Conservation (phyloP, 2,113 vertebrate species). For the Euleptes europaea region DNA sequence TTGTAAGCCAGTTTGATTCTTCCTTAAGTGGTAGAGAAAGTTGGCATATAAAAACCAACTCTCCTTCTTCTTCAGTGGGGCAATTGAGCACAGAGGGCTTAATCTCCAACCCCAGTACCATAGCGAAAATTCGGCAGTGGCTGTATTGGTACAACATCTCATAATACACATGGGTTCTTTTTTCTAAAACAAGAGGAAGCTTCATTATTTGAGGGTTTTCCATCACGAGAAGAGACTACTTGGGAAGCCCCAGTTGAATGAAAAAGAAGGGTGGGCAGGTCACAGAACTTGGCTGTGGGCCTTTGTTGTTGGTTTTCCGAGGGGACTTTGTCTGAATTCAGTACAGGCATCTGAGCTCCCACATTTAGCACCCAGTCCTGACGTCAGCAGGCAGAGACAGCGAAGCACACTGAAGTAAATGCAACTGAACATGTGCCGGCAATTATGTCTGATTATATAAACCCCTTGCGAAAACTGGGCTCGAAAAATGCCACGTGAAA, state of each 20-base stretch:
- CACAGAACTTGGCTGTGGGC: not conserved
- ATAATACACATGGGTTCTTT: not conserved
- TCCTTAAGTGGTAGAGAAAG: too few species aligned
- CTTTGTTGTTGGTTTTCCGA: not conserved
- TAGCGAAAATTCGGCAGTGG: not conserved
- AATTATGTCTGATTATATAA: conserved; percentile 75
- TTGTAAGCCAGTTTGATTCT: too few species aligned
- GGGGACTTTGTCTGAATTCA: not conserved
- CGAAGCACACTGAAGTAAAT: conserved; percentile 69
- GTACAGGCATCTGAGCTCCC: fast-evolving
- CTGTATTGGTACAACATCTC: not conserved
- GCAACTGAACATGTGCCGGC: conserved; percentile 75
- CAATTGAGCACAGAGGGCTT: not conserved
- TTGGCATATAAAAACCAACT: too few species aligned
- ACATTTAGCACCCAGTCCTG: conserved; percentile 37
- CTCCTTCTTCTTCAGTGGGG: not conserved
- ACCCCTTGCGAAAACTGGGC: conserved; percentile 56
- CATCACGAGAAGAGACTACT: fast-evolving
- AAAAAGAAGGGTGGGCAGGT: not conserved
- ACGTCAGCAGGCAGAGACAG: conserved; percentile 63
- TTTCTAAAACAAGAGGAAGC: not conserved
- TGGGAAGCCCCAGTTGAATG: fast-evolving
- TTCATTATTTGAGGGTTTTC: not conserved
- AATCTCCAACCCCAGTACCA: not conserved
- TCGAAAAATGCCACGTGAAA: conserved; percentile 72